Percentiles rank a stretch among this genome's conserved stretches.
These are phyloP conservation scores for Pterois miles DNA, from an alignment of 2,797 vertebrate genomes.

Conservation along the genomic window DNA sequence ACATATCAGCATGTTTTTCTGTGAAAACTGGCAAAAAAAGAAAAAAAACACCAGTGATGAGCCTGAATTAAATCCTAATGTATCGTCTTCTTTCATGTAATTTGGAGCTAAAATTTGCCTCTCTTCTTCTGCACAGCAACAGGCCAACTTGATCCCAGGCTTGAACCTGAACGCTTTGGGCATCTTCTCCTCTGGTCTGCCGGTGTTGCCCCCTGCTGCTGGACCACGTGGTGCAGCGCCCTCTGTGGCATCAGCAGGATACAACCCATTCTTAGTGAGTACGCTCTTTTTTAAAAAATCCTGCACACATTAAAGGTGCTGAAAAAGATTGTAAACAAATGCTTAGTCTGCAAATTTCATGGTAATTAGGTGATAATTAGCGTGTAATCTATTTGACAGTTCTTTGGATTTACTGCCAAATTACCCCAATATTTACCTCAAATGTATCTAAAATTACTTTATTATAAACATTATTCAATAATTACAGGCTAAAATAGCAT, in stretches of 20 bases:
- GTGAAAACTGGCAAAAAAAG: not conserved
- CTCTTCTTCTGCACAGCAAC: slow-evolving; percentile 83
- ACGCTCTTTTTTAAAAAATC: not conserved
- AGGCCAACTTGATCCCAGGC: slow-evolving; percentile 94
- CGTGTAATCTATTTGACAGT: too few species aligned
- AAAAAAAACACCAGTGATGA: not conserved
- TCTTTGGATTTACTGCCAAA: too few species aligned
- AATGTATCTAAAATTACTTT: too few species aligned
- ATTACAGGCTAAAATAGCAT: too few species aligned
- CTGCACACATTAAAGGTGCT: not conserved
- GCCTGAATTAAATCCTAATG: not conserved
- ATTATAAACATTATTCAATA: too few species aligned
- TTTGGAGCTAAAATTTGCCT: rapidly evolving
- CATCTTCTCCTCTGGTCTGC: slow-evolving; percentile 93
- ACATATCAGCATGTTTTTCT: not conserved
- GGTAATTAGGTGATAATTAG: too few species aligned
- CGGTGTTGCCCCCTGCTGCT: slow-evolving; percentile 85
- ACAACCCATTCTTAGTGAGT: slow-evolving; percentile 93
- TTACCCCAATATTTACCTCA: too few species aligned
- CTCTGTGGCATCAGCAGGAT: slow-evolving; percentile 79
- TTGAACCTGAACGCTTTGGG: slow-evolving; percentile 94
- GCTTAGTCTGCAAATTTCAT: too few species aligned
- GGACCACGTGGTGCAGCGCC: slow-evolving; percentile 84
- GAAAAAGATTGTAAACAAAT: not conserved
- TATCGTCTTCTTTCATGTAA: not conserved